Conservation (phyloP, 1,140 invertebrate species). For the Samia ricini region DNA sequence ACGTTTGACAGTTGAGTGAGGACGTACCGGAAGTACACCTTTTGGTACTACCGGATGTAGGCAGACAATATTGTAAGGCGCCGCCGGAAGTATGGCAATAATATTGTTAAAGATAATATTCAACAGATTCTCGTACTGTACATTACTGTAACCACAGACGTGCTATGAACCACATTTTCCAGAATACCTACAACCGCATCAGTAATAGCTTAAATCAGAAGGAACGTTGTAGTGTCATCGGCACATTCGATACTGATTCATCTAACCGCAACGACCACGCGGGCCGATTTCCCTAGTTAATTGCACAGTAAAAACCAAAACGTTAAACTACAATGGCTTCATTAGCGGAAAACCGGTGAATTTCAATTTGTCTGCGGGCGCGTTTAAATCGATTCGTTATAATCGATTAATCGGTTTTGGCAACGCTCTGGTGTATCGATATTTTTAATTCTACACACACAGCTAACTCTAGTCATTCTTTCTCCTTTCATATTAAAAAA, state of each 20-base stretch:
- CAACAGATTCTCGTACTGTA: no score
- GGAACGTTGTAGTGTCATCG: slow-evolving; percentile 19
- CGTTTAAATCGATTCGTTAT: slow-evolving; percentile 12
- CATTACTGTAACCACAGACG: no score
- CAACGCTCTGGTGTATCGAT: background rate
- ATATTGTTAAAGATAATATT: no score
- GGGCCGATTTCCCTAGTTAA: slow-evolving; percentile 29
- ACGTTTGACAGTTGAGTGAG: no score
- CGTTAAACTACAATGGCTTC: slow-evolving; percentile 27
- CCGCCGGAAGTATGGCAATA: no score
- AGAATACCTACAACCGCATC: no score
- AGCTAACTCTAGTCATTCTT: no score
- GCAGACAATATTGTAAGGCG: no score
- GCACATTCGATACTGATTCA: slow-evolving; percentile 23
- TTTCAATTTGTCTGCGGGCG: slow-evolving; percentile 26
- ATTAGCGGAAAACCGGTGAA: slow-evolving; percentile 26
- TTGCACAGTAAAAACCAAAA: slow-evolving; percentile 31
- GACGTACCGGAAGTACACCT: no score
- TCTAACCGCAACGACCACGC: slow-evolving; percentile 18
- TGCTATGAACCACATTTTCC: no score
- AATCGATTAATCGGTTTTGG: background rate
- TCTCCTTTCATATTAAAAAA: no score
- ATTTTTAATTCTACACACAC: background rate
- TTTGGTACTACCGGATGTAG: no score
- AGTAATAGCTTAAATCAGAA: slow-evolving; percentile 11